Evolutionary conservation across 2,797 vertebrate species (phyloP).

Genomic region (Nyctibius grandis): DNA sequence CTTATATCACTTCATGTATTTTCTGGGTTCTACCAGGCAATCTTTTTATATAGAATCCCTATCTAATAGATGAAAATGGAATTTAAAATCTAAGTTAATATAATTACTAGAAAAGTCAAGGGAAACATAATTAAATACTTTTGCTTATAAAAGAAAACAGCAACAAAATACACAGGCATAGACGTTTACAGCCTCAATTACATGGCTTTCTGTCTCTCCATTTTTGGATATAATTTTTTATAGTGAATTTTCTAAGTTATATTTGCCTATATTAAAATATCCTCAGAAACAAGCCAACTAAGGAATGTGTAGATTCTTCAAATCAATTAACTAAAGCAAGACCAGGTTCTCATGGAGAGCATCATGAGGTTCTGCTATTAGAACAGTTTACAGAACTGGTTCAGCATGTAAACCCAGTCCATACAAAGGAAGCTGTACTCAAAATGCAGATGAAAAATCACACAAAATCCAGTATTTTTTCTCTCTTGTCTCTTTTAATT

Average conservation of each 20-base stretch:
- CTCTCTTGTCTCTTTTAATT: background rate
- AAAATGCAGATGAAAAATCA: background rate
- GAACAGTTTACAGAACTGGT: background rate
- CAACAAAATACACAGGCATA: background rate
- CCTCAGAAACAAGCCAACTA: background rate
- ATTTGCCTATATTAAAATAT: background rate
- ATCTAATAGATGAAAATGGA: background rate
- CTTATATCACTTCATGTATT: background rate
- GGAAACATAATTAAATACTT: background rate
- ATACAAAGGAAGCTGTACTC: background rate
- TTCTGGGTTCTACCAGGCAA: background rate
- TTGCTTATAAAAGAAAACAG: background rate
- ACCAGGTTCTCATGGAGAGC: background rate
- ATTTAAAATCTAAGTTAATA: background rate
- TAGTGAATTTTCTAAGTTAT: background rate
- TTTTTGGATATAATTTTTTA: background rate
- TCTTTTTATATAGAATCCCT: background rate
- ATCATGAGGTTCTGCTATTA: background rate
- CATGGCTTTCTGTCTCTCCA: background rate
- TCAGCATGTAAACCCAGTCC: background rate
- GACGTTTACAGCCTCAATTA: background rate
- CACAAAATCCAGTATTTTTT: background rate
- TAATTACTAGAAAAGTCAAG: background rate
- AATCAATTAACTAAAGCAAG: background rate
- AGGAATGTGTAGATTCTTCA: background rate